Base-by-base conservation (phyloP, 1,140 invertebrate species). In the Phortica variegata region DNA sequence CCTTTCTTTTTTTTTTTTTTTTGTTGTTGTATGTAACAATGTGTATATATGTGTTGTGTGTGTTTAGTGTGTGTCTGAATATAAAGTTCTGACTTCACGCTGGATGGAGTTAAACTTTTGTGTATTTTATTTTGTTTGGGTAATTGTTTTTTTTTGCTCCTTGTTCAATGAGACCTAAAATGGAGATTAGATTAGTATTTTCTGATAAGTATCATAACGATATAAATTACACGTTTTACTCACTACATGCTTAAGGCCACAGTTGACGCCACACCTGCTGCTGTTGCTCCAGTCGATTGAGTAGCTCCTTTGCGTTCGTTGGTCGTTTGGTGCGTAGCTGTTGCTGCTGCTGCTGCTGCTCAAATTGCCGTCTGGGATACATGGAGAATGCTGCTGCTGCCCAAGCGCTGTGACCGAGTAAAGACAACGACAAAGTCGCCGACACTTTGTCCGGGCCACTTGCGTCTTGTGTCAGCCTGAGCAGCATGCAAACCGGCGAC, bases 231-330 rank as follows among this genome's bases (percentile, higher is more conserved):
- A 15, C 9, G 17, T 9, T 13, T 7, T 44, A 72, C 68, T 72
- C 52, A 72, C 68, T 72, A 72, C 68, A 72, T 72, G 68, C 68
- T 72, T 72, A 72, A 72, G 69, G 69, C 68, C 68, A 72, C 56
- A 69, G 46, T 59, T 72, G 69, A 54, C 61, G 68, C 60, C 69
- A 62, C 59, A 68, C 62, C 68, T 60, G 58, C 58, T 61, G 65
- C 57, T 56, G 58, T 52, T 59, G 58, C 37, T 62, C 36, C 3
- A 31, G 36, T 9, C 7, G 13, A 7, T 39, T 18, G 6, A 4
- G 18, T 18, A 4, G 9, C 3, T n/a, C n/a, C n/a, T n/a, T n/a
- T n/a, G n/a, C 9, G 37, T 39, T 16, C 17, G n/a, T 10, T 38
- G 36, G 18, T 19, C 7, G 19, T 39, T 3, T 18, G 15, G 18